Evolutionary conservation across 2,113 vertebrate genomes (phyloP).

Genomic region (Nettapus auritus): DNA sequence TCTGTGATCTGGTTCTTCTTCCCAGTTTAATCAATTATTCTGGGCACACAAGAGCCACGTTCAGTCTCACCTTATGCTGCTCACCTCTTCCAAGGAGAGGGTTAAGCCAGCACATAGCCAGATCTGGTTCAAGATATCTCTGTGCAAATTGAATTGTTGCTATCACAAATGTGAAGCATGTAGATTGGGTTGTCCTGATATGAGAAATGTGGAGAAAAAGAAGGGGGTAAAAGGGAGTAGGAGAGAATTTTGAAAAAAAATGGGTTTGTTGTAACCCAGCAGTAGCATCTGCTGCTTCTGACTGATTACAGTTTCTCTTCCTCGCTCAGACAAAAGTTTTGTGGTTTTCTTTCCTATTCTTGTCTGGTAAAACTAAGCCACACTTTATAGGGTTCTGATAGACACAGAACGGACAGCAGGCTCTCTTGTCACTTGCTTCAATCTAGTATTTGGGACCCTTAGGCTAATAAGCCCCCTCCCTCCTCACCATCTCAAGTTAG

Average conservation of each 20-base stretch:
- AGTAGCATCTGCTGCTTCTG: not conserved
- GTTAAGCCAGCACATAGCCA: not conserved
- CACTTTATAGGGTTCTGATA: not conserved
- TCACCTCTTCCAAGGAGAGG: not conserved
- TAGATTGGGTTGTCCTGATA: not conserved
- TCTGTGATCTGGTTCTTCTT: not conserved
- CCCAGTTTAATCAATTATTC: not conserved
- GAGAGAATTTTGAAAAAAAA: not conserved
- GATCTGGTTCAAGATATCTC: not conserved
- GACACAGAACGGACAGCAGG: not conserved
- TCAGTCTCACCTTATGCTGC: not conserved
- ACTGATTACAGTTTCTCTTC: not conserved
- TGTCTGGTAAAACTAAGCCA: not conserved
- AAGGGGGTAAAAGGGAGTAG: not conserved
- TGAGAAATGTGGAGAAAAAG: not conserved
- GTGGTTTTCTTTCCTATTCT: fast-evolving
- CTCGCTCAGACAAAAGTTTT: not conserved
- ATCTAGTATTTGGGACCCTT: not conserved
- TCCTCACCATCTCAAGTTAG: not conserved
- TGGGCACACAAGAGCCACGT: not conserved
- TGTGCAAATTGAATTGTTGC: not conserved
- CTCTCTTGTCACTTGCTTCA: not conserved
- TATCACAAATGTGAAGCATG: not conserved
- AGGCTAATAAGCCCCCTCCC: not conserved
- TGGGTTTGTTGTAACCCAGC: not conserved